phyloP scores from a whole-genome alignment of 2,888 invertebrate species.

The Agrotis ipsilon region DNA sequence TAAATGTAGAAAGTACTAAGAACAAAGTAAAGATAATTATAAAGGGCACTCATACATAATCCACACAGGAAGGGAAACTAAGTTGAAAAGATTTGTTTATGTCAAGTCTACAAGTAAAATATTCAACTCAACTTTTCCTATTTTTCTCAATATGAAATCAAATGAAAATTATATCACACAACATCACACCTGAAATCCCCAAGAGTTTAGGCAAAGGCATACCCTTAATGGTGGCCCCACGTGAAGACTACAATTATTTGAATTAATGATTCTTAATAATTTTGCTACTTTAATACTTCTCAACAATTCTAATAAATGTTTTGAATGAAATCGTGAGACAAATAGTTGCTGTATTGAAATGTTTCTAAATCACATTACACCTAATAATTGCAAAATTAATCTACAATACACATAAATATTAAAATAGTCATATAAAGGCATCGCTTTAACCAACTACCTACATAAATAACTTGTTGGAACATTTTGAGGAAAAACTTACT shows the following conservation, averaged over 20 bases:
- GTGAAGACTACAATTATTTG: neutral
- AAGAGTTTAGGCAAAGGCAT: too few species aligned
- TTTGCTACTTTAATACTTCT: neutral
- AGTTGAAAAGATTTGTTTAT: neutral
- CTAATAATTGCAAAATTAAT: constrained; percentile 2
- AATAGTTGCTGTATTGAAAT: neutral
- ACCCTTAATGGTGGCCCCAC: too few species aligned
- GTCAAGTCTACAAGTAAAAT: neutral
- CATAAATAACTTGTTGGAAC: constrained; percentile 12
- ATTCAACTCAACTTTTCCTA: neutral
- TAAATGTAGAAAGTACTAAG: neutral
- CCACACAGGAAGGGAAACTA: neutral
- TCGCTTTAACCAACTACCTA: constrained; percentile 15
- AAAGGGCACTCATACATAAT: neutral
- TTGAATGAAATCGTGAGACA: neutral
- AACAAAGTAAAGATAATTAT: too few species aligned
- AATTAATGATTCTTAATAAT: neutral
- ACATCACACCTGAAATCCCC: too few species aligned
- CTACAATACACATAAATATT: neutral
- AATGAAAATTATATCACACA: neutral
- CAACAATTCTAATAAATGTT: constrained; percentile 1
- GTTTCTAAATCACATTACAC: neutral
- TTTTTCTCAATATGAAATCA: neutral
- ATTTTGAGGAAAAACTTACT: constrained; percentile 50
- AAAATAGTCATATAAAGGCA: constrained; percentile 1